Evolutionary conservation across 2,113 vertebrate genomes (phyloP), one percentile per base, ranked within the genome.

Genomic region (Guaruba guarouba): DNA sequence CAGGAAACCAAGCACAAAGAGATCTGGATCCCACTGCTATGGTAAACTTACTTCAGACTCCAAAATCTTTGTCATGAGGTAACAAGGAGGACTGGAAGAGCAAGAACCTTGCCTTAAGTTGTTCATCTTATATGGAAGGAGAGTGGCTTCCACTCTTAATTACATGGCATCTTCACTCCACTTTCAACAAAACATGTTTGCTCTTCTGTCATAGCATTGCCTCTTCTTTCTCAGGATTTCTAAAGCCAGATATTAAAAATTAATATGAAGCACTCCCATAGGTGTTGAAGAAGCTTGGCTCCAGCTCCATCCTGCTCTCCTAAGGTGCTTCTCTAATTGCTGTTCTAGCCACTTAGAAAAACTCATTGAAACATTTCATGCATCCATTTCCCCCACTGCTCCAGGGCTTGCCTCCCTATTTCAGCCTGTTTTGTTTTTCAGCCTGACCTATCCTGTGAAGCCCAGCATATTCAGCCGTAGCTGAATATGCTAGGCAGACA

Each of bases 151-250:
- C 16, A 71, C 20, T 52, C 22, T 43, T 43, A 71, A 61, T 39
- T 48, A 59, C 22, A 25, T 25, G 4, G 2, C 7, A 7, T 25
- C 44, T 92, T 79, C 54, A 4, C 18, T 64, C 39, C 8, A 48
- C 44, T 74, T 76, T n/a, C 88, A 88, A 49, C 37, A 70, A 93
- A 92, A 74, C 17, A 41, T 4, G 4, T 83, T 90, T 95, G 29
- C 10, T 90, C 43, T 55, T 85, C 71, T 74, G n/a, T 77, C 49
- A 59, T 5, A 35, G 10, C n/a, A 62, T 37, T 73, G 51, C 17
- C n/a, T 80, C 75, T 33, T 57, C 68, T 59, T 81, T 73, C 82
- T 86, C 92, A 90, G 92, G 86, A 92, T 88, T 74, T 41, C 75
- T 70, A 86, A 92, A 88, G 25, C 17, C 63, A 90, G 71, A 70